phyloP scores from a whole-genome alignment of 2,888 invertebrate genomes.

The Petrolisthes cinctipes region DNA sequence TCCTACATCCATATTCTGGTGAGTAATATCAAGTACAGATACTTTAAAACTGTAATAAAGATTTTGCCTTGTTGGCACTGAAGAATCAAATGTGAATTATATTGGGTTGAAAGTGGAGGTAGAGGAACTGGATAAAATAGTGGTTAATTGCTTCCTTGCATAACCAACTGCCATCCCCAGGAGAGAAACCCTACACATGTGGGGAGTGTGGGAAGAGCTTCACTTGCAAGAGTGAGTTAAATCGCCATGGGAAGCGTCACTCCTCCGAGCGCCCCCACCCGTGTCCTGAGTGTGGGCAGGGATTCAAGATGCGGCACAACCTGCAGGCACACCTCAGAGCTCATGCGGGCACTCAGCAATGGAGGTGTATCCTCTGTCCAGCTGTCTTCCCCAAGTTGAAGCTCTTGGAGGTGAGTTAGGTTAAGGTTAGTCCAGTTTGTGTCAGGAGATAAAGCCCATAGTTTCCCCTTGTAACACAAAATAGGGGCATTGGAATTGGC shows the following conservation, averaged over 20 bases:
- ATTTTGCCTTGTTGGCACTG: no score
- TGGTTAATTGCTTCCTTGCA: no score
- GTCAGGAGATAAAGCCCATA: not conserved
- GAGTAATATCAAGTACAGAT: no score
- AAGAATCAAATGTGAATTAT: no score
- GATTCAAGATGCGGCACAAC: conserved; percentile 58
- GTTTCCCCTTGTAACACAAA: not conserved
- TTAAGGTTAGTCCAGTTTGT: not conserved
- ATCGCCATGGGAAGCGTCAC: conserved; percentile 56
- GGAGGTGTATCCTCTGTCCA: conserved; percentile 53
- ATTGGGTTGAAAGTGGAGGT: no score
- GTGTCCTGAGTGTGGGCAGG: conserved; percentile 49
- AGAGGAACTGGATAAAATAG: no score
- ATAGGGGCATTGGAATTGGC: not conserved
- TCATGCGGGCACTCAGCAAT: conserved; percentile 52
- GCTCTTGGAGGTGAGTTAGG: conserved; percentile 52
- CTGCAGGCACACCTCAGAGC: conserved; percentile 41
- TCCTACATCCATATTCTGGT: no score
- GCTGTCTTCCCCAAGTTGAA: conserved; percentile 56
- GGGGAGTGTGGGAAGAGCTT: conserved; percentile 50
- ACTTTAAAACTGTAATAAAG: no score
- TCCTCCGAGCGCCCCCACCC: conserved; percentile 51
- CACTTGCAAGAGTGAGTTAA: conserved; percentile 58
- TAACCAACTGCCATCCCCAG: conserved; percentile 10
- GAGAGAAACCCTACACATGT: conserved; percentile 57